Percentiles rank a stretch among this genome's conserved stretches.
Evolutionary conservation across 2,113 vertebrate genomes (phyloP).

Genomic region (Centropus unirufus): DNA sequence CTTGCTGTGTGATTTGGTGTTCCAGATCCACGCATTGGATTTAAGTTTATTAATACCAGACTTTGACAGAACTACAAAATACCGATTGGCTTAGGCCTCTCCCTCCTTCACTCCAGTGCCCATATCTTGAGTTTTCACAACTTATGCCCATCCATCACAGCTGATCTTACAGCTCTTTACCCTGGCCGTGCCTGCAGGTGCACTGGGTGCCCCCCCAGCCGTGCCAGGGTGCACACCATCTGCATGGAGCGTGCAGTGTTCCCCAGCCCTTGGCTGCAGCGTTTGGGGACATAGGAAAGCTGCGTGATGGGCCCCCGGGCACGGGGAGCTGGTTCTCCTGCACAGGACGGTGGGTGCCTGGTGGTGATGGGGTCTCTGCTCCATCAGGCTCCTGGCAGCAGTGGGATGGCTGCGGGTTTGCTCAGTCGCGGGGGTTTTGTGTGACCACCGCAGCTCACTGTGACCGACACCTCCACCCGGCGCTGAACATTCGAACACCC

Average conservation of each 20-base stretch:
- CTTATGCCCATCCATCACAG: neutral
- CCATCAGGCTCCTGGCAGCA: neutral
- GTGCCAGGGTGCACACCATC: neutral
- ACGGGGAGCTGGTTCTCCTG: rapidly evolving
- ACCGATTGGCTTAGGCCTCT: neutral
- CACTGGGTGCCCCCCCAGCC: rapidly evolving
- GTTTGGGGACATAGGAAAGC: rapidly evolving
- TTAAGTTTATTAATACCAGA: neutral
- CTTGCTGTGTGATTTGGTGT: neutral
- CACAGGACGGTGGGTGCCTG: neutral
- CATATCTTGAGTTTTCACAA: rapidly evolving
- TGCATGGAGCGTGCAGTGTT: rapidly evolving
- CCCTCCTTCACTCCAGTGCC: neutral
- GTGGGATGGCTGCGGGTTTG: rapidly evolving
- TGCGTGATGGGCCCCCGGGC: neutral
- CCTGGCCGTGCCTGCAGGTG: rapidly evolving
- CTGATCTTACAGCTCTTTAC: neutral
- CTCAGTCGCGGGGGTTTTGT: rapidly evolving
- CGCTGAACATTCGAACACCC: neutral
- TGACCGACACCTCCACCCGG: neutral
- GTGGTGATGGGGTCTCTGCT: rapidly evolving
- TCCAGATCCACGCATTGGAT: rapidly evolving
- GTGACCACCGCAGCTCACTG: neutral
- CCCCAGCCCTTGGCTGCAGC: rapidly evolving
- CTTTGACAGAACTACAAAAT: neutral